Conservation (phyloP, 2,797 vertebrate genomes). For the Chaetodon trifasciatus region DNA sequence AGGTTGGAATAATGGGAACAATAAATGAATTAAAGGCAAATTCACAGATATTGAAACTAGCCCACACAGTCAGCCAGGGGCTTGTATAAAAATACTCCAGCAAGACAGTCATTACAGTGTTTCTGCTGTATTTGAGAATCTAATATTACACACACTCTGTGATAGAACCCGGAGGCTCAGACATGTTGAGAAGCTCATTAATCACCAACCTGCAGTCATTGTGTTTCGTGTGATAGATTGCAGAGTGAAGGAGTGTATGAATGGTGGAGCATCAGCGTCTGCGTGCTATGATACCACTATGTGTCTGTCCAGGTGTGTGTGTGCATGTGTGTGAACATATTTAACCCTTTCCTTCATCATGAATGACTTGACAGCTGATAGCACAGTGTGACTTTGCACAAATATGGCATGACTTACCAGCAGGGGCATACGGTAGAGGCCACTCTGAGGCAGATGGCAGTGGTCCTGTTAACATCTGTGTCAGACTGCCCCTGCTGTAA, state of each 20-base stretch:
- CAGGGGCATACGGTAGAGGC: conserved; percentile 30
- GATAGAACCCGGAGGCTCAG: conserved; percentile 54
- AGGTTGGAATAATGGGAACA: conserved; percentile 59
- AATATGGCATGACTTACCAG: conserved; percentile 32
- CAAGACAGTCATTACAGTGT: conserved; percentile 36
- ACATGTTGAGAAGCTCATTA: conserved; percentile 71
- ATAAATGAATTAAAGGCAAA: conserved; percentile 78
- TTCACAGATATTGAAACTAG: conserved; percentile 75
- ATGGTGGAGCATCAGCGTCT: conserved; percentile 21
- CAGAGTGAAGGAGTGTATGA: conserved; percentile 19
- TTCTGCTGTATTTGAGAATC: conserved; percentile 67
- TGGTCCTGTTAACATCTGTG: conserved; percentile 81
- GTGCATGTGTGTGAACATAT: background rate
- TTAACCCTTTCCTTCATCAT: conserved; percentile 51
- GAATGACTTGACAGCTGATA: conserved; percentile 48
- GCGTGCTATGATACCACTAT: background rate
- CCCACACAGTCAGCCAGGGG: conserved; percentile 63
- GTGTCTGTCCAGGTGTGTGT: background rate
- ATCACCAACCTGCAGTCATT: conserved; percentile 72
- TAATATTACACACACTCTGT: conserved; percentile 56
- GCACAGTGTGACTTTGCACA: conserved; percentile 53
- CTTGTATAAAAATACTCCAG: conserved; percentile 68
- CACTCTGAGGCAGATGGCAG: conserved; percentile 74
- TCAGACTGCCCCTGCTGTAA: conserved; percentile 72
- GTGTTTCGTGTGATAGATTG: conserved; percentile 54